phyloP scores from a whole-genome alignment of 2,113 vertebrate species.

The Scartelaos histophorus region DNA sequence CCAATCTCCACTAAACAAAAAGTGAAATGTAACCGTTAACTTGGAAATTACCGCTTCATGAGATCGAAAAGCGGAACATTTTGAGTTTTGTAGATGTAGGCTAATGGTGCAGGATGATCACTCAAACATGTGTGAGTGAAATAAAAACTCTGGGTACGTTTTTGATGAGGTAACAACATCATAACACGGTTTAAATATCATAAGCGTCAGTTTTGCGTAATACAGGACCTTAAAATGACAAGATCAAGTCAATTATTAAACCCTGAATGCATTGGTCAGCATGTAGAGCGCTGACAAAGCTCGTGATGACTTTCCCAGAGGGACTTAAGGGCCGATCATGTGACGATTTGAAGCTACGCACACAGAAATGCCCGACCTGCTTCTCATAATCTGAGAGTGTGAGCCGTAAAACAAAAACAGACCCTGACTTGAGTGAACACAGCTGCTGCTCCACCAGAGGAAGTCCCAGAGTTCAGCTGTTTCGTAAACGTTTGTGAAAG shows the following conservation, averaged over 20 bases:
- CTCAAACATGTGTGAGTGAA: no score
- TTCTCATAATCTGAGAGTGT: slow-evolving; percentile 5
- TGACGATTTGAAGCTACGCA: not conserved
- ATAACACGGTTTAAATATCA: no score
- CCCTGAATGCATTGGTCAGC: not conserved
- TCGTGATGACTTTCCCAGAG: slow-evolving; percentile 39
- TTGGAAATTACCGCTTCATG: no score
- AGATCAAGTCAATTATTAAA: not conserved
- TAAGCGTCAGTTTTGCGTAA: no score
- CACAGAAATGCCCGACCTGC: slow-evolving; percentile 24
- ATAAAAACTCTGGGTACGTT: no score
- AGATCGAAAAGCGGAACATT: no score
- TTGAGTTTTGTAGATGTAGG: no score
- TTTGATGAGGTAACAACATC: no score
- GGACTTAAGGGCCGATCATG: slow-evolving; percentile 7
- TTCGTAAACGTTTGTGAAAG: not conserved
- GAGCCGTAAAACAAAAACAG: slow-evolving; percentile 7
- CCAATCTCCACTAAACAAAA: no score
- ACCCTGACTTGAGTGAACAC: not conserved
- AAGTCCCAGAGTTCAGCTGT: not conserved
- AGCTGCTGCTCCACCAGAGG: not conserved
- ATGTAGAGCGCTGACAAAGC: slow-evolving; percentile 16
- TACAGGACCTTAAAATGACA: not conserved
- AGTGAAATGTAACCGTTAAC: no score
- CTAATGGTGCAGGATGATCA: no score